Evolutionary conservation across 92 coral and sea anemone genomes (phyloP), one percentile per base, ranked within the genome.

Genomic region (Chrysogorgia sp.): DNA sequence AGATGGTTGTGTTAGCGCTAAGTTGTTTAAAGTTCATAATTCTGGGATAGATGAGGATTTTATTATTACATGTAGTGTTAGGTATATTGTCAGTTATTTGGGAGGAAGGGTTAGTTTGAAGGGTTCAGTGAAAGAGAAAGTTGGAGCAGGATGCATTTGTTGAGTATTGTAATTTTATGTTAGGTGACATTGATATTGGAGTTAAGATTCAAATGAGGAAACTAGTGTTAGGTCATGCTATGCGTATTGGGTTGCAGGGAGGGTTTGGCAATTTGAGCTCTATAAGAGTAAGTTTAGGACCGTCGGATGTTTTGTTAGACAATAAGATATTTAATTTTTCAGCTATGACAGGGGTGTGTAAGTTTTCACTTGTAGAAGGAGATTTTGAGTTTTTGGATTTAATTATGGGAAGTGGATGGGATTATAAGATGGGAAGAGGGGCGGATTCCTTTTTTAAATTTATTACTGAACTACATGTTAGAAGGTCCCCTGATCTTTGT

Each of bases 141-240:
- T n/a, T 52, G 26, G 59, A 52, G 26, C 59, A 52, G 59, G 50
- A 43, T 43, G 50, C 50, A 43, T 43, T 43, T 43, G 59, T 52
- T 7, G 22, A 52, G 59, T 52, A 5, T 52, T 17, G 59, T 52
- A 52, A 52, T 17, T 52, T 52, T 17, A 52, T 52, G 59, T 17
- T 7, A 17, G 6, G 59, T 52, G 26, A 17, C 17, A 6, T 17
- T 17, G 20, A 17, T 52, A 23, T 6, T 17, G 20, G 26, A 5
- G 59, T 52, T 17, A 7, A 52, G 26, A 17, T 52, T 6, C 3
- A 17, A 4, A 23, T 52, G 59, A 52, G 59, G 59, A 52, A 52
- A 23, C 59, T 17, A 7, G 22, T 52, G 7, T 52, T 52, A 20
- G 59, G 59, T 52, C 59, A 52, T 52, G 26, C 59, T 52, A 52